phyloP scores from a whole-genome alignment of 2,888 invertebrate species.

The Sphaeridia pumilis region DNA sequence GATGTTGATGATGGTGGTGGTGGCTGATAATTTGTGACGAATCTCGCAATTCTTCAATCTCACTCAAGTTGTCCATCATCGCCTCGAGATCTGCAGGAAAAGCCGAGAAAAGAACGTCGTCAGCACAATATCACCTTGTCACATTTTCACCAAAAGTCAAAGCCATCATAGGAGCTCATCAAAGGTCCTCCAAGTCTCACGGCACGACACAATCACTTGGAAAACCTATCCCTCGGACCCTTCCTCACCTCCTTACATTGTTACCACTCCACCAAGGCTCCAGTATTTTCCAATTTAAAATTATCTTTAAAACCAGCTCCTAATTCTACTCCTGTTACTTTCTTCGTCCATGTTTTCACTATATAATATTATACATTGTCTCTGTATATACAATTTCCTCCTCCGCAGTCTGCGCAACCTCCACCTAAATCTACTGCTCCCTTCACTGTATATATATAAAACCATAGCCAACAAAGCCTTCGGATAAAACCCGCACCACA shows the following conservation, averaged over 20 bases:
- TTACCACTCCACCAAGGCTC: background rate
- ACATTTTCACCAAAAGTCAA: background rate
- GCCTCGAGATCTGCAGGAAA: background rate
- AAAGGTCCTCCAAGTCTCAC: background rate
- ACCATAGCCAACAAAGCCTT: background rate
- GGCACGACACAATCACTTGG: background rate
- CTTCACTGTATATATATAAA: background rate
- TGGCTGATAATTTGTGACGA: too few species aligned
- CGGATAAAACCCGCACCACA: background rate
- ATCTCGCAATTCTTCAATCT: slow-evolving; percentile 12
- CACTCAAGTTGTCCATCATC: slow-evolving; percentile 15
- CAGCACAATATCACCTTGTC: too few species aligned
- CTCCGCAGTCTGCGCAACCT: slow-evolving; percentile 15
- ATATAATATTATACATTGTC: too few species aligned
- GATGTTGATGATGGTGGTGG: background rate
- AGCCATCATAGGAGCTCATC: background rate
- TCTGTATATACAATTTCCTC: slow-evolving; percentile 11
- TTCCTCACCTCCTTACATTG: background rate
- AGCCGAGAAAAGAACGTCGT: too few species aligned
- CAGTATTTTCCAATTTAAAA: slow-evolving; percentile 5
- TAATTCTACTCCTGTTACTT: slow-evolving; percentile 5
- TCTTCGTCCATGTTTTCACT: slow-evolving; percentile 16
- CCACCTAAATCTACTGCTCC: slow-evolving; percentile 14
- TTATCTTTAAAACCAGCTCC: background rate
- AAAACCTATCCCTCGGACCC: background rate